Evolutionary conservation across 1,140 invertebrate species (phyloP).

Genomic region (Rhopalosiphum padi): DNA sequence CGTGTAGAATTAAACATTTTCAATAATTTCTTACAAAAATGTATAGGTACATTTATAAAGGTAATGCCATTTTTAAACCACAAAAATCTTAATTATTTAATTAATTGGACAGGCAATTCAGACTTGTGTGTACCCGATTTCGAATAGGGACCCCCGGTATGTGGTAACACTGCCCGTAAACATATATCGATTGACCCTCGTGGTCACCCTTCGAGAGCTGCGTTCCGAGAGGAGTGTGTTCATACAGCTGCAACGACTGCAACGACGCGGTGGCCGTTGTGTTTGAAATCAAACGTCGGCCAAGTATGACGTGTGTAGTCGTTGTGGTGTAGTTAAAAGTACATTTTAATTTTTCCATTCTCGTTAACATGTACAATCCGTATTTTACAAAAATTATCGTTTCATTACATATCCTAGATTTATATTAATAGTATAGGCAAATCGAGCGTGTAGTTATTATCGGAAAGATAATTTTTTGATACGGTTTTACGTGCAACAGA

Average conservation of each 20-base stretch:
- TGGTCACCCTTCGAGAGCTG: constrained; percentile 14
- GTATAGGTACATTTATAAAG: not conserved
- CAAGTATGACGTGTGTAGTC: constrained; percentile 21
- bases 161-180: constrained; percentile 44
- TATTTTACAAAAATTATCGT: not conserved
- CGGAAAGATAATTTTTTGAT: not conserved
- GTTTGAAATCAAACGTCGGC: constrained; percentile 47
- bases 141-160: constrained; percentile 17
- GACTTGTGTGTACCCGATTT: constrained; percentile 26
- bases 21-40: not conserved
- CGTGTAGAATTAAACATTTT: not conserved
- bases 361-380: not conserved
- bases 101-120: not conserved
- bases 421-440: not conserved
- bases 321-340: not conserved
- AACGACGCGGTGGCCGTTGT: constrained; percentile 33
- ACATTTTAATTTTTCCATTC: not conserved
- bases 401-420: not conserved
- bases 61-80: not conserved
- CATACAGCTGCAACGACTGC: constrained; percentile 37
- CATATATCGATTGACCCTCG: constrained; percentile 51
- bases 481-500: not conserved
- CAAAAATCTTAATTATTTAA: not conserved
- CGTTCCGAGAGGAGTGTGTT: not conserved
- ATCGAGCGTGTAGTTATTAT: not conserved